phyloP scores from a whole-genome alignment of 2,797 vertebrate genomes.

The Danio albolineatus region DNA sequence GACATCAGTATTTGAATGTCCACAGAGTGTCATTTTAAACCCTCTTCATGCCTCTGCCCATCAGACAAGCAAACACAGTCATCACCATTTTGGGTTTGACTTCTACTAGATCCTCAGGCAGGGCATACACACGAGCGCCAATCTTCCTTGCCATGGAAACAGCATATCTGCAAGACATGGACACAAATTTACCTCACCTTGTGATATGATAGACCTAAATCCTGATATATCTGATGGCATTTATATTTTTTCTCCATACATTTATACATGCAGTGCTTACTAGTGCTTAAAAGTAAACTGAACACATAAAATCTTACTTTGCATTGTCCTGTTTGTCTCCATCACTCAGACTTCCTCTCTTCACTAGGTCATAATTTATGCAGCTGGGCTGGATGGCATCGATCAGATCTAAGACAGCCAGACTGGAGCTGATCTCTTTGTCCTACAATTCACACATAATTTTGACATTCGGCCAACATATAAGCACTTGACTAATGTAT shows the following conservation, averaged over 20 bases:
- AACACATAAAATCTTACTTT: constrained; percentile 79
- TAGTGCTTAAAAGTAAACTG: no score
- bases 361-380: constrained; percentile 93
- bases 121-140: constrained; percentile 92
- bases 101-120: constrained; percentile 95
- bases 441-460: constrained; percentile 77
- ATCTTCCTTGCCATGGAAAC: constrained; percentile 97
- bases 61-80: constrained; percentile 97
- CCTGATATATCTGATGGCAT: not conserved
- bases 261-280: not conserved
- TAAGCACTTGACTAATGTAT: not conserved
- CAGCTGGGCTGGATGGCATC: constrained; percentile 93
- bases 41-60: constrained; percentile 94
- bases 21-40: constrained; percentile 73
- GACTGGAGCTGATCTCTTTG: constrained; percentile 87
- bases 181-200: not conserved
- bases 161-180: constrained; percentile 82
- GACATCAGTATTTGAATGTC: constrained; percentile 60
- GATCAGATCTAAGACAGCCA: constrained; percentile 93
- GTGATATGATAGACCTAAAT: not conserved
- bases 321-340: constrained; percentile 93
- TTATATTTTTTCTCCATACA: not conserved
- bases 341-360: constrained; percentile 81
- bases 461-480: constrained; percentile 9
- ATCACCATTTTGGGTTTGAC: constrained; percentile 98